Conservation (phyloP, 2,797 vertebrate species). For the Hippocampus kuda region DNA sequence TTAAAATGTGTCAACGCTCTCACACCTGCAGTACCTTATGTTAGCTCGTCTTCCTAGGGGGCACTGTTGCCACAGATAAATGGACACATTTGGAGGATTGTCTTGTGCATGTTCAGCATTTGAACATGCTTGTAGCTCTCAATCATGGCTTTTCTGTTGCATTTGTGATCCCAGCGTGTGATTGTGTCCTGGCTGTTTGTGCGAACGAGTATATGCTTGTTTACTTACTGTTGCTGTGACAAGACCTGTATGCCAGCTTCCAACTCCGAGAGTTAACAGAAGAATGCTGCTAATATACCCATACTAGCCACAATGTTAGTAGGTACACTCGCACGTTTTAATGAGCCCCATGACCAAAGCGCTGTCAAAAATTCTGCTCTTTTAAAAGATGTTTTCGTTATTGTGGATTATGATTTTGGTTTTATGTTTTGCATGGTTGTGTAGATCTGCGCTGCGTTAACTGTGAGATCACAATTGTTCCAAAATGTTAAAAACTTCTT, state of each 20-base stretch:
- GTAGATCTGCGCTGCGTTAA: too few relatives aligned
- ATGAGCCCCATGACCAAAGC: not conserved
- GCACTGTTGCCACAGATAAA: conserved; percentile 5
- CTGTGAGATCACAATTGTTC: not conserved
- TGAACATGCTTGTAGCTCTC: conserved; percentile 10
- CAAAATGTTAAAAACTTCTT: not conserved
- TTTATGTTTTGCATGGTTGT: too few relatives aligned
- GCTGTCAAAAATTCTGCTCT: not conserved
- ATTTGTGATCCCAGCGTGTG: conserved; percentile 6
- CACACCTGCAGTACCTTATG: conserved; percentile 12
- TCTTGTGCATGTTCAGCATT: conserved; percentile 32
- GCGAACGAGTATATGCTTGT: not conserved
- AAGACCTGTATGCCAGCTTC: not conserved
- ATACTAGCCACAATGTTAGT: not conserved
- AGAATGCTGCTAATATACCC: not conserved
- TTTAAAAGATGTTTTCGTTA: too few relatives aligned
- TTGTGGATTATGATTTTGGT: too few relatives aligned
- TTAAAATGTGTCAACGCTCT: conserved; percentile 1
- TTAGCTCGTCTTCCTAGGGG: conserved; percentile 1
- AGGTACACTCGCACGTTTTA: not conserved
- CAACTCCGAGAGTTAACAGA: not conserved
- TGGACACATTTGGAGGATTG: conserved; percentile 9
- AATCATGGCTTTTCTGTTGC: not conserved
- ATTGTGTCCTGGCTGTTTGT: conserved; percentile 14
- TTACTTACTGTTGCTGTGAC: conserved; percentile 18